Evolutionary conservation across 1,140 invertebrate species (phyloP).

Genomic region (Mesaphorura yosii): DNA sequence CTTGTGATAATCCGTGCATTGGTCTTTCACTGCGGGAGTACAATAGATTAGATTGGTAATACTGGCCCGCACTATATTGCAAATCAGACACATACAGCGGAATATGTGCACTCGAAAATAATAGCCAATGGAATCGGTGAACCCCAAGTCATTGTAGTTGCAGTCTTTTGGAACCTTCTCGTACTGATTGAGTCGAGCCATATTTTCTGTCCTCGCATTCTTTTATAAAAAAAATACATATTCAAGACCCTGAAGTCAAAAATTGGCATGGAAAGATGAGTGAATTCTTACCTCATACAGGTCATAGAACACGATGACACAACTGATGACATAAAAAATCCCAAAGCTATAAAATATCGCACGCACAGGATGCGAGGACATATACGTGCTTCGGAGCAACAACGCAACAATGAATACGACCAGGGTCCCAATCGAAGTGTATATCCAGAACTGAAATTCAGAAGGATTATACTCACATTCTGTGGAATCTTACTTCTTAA

Average conservation of each 20-base stretch:
- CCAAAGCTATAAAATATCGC: slow-evolving; percentile 17
- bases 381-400: too few relatives aligned
- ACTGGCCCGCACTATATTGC: too few relatives aligned
- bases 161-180: slow-evolving; percentile 20
- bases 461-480: too few relatives aligned
- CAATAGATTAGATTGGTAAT: not conserved
- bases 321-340: slow-evolving; percentile 20
- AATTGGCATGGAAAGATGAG: not conserved
- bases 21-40: slow-evolving; percentile 15
- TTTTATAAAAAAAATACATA: slow-evolving; percentile 5
- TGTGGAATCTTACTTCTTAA: too few relatives aligned
- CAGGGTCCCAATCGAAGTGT: too few relatives aligned
- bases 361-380: too few relatives aligned
- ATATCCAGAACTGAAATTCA: too few relatives aligned
- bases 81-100: slow-evolving; percentile 10
- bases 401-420: too few relatives aligned
- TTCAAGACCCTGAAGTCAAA: not conserved
- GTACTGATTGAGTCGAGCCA: slow-evolving; percentile 16
- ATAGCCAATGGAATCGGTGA: slow-evolving; percentile 1
- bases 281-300: slow-evolving; percentile 11
- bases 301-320: slow-evolving; percentile 17
- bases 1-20: slow-evolving; percentile 17
- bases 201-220: slow-evolving; percentile 13
- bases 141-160: slow-evolving; percentile 19
- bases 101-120: slow-evolving; percentile 15